A percentile compares a stretch with the other conserved stretches of the same genome.
Conservation (phyloP, 2,888 invertebrate genomes). For the Diachrysia chrysitis region DNA sequence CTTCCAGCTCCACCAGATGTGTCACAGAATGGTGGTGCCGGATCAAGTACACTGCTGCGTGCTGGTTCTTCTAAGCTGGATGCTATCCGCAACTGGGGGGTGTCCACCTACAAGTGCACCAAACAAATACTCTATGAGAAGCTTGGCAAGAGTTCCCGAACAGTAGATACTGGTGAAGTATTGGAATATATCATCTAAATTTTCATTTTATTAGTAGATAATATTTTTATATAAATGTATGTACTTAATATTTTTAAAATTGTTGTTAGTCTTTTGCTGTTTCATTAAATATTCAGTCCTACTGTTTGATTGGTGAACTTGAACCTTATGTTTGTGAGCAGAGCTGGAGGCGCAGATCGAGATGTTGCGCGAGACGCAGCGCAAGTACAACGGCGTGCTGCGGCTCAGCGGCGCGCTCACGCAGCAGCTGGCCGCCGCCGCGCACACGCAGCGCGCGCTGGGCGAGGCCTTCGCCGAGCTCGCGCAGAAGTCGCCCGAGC, state of each 20-base stretch:
- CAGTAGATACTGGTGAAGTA: conserved; percentile 93
- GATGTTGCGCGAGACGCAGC: conserved; percentile 96
- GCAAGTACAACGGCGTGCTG: conserved; percentile 96
- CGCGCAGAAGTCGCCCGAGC: conserved; percentile 98
- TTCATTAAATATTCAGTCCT: no score
- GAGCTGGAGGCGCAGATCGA: conserved; percentile 98
- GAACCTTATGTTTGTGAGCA: conserved; percentile 63
- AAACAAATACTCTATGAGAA: conserved; percentile 98
- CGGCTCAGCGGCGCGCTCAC: conserved; percentile 95
- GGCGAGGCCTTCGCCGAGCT: conserved; percentile 98
- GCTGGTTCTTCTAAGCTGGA: conserved; percentile 96
- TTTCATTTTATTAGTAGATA: no score
- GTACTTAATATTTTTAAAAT: no score
- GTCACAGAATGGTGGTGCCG: conserved; percentile 90
- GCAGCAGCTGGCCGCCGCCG: conserved; percentile 92
- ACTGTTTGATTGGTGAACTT: conserved; percentile 33
- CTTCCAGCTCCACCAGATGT: conserved; percentile 87
- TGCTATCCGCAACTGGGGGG: conserved; percentile 98
- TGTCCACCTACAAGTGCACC: conserved; percentile 99
- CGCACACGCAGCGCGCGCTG: conserved; percentile 95
- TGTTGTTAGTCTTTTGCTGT: not conserved
- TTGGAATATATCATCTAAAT: not conserved
- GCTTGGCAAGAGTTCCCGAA: conserved; percentile 97
- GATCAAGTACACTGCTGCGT: conserved; percentile 88
- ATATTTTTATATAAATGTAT: no score